phyloP scores from a whole-genome alignment of 2,113 vertebrate species.

The Pseudorhombus dupliciocellatus region DNA sequence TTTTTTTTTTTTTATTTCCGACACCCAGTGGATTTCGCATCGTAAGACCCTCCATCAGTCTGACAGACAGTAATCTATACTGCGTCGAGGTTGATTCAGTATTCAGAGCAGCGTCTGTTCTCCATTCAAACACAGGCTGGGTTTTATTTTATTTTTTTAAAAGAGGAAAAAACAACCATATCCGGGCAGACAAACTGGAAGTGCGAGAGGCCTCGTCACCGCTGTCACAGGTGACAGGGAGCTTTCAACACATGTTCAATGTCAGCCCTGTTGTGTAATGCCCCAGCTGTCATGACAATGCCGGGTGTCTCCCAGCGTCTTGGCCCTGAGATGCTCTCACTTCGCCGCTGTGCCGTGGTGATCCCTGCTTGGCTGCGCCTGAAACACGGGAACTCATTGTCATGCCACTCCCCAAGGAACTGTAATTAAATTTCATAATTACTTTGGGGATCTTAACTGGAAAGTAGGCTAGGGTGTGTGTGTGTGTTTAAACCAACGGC shows the following conservation, averaged over 20 bases:
- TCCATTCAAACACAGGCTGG: not conserved
- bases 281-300: constrained; percentile 53
- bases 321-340: not conserved
- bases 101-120: not conserved
- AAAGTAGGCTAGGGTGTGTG: constrained; percentile 64
- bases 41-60: constrained; percentile 37
- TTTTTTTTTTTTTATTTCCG: constrained; percentile 21
- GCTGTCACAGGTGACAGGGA: constrained; percentile 47
- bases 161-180: constrained; percentile 1
- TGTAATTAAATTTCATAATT: constrained; percentile 81
- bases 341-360: not conserved
- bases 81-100: not conserved
- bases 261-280: constrained; percentile 35
- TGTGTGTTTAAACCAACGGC: constrained; percentile 1
- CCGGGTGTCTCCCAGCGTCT: constrained; percentile 16
- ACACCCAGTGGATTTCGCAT: constrained; percentile 18
- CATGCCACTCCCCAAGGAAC: constrained; percentile 61
- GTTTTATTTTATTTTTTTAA: constrained; percentile 6
- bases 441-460: constrained; percentile 69
- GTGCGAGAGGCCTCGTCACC: constrained; percentile 24
- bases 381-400: constrained; percentile 63
- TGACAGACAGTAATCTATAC: constrained; percentile 32
- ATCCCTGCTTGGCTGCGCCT: constrained; percentile 41
- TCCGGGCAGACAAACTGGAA: constrained; percentile 14
- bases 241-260: constrained; percentile 42